These are phyloP conservation scores for Naja naja DNA, from an alignment of 2,113 vertebrate species.

Conservation along the genomic window DNA sequence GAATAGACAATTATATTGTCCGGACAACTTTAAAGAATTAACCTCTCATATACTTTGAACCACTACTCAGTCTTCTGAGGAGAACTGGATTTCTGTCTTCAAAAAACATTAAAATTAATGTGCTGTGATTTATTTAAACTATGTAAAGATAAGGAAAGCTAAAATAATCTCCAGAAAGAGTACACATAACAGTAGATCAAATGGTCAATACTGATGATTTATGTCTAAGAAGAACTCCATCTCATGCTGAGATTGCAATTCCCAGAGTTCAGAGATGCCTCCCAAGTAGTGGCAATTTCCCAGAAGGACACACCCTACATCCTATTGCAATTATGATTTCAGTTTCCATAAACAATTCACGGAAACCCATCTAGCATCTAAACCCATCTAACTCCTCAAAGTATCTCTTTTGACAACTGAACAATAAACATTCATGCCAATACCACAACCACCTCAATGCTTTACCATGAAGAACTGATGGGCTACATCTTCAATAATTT, in stretches of 20 bases:
- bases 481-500: background rate
- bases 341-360: conserved; percentile 17
- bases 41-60: background rate
- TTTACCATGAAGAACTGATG: background rate
- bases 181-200: background rate
- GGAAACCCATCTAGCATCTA: background rate
- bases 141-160: background rate
- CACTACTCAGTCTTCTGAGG: background rate
- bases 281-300: conserved; percentile 15
- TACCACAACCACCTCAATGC: background rate
- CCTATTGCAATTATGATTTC: conserved; percentile 8
- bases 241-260: background rate
- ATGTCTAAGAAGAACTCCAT: background rate
- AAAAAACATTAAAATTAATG: background rate
- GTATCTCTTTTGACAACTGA: background rate
- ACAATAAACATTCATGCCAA: background rate
- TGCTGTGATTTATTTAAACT: background rate
- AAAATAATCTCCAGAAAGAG: background rate
- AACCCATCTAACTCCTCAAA: background rate
- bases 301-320: background rate
- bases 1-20: background rate
- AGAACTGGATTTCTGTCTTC: background rate
- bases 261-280: conserved; percentile 17
- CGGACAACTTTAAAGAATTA: background rate
- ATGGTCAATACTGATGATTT: background rate